Evolutionary conservation across 2,888 invertebrate genomes (phyloP).

Genomic region (Drosophila hamatofila): DNA sequence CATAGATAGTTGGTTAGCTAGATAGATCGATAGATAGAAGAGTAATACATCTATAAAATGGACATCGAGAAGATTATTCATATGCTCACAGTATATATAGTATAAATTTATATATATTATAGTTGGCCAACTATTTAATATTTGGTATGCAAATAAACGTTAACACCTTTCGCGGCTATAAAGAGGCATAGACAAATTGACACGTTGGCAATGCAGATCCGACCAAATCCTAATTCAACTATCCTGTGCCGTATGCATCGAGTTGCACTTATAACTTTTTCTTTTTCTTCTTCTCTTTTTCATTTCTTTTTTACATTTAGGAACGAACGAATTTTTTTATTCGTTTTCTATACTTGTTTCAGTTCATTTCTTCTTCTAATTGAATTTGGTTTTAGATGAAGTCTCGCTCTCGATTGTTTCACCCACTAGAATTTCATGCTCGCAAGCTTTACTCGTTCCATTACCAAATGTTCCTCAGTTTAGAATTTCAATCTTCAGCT

Average conservation of each 20-base stretch:
- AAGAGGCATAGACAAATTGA: constrained; percentile 35
- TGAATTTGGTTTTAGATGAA: background rate
- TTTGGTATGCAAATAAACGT: constrained; percentile 26
- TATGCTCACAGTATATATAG: background rate
- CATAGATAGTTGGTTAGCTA: constrained; percentile 10
- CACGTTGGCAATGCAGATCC: constrained; percentile 15
- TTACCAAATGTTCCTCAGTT: background rate
- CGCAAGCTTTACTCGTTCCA: background rate
- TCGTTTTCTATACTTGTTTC: background rate
- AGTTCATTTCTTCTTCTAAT: background rate
- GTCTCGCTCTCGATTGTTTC: background rate
- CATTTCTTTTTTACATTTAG: background rate
- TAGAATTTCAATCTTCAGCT: background rate
- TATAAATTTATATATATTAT: background rate
- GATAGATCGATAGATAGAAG: constrained; percentile 14
- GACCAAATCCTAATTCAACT: constrained; percentile 6
- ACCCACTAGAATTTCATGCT: background rate
- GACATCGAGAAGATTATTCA: constrained; percentile 9
- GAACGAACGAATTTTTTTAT: background rate
- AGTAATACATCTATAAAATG: constrained; percentile 15
- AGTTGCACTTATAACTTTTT: too few species aligned
- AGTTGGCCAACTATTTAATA: constrained; percentile 11
- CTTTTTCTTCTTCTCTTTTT: background rate
- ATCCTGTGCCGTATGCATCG: too few species aligned
- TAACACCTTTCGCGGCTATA: constrained; percentile 6